Conservation (phyloP, 2,888 invertebrate genomes). For the Strigamia transsilvanica region DNA sequence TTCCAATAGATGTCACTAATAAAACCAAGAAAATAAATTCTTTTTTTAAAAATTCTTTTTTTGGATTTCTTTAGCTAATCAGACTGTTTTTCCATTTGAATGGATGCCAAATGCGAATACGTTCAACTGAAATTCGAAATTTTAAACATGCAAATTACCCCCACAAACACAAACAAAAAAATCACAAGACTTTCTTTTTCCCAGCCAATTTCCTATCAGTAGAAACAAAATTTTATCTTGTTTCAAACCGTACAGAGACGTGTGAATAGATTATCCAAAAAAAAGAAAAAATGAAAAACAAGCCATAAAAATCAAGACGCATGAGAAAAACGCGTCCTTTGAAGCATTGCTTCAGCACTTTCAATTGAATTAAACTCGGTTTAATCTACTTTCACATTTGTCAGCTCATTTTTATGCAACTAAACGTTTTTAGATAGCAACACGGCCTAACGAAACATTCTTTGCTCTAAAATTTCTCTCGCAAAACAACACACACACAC, state of each 20-base stretch:
- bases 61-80: background rate
- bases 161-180: background rate
- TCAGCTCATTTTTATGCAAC: background rate
- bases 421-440: slow-evolving; percentile 25
- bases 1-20: too few species aligned
- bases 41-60: too few species aligned
- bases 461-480: background rate
- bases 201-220: slow-evolving; percentile 1
- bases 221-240: background rate
- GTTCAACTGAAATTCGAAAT: background rate
- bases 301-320: background rate
- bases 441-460: background rate
- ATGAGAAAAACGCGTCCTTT: slow-evolving; percentile 18
- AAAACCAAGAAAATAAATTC: too few species aligned
- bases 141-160: slow-evolving; percentile 17
- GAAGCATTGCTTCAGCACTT: slow-evolving; percentile 4
- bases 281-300: background rate
- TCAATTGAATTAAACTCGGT: slow-evolving; percentile 16
- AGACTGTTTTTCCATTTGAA: background rate
- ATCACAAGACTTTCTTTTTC: background rate
- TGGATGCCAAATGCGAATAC: background rate
- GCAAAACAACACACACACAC: background rate
- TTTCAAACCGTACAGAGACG: background rate
- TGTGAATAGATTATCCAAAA: background rate
- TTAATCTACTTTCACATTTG: slow-evolving; percentile 5